phyloP scores from a whole-genome alignment of 2,888 invertebrate genomes.

The Agrilus biguttatus region DNA sequence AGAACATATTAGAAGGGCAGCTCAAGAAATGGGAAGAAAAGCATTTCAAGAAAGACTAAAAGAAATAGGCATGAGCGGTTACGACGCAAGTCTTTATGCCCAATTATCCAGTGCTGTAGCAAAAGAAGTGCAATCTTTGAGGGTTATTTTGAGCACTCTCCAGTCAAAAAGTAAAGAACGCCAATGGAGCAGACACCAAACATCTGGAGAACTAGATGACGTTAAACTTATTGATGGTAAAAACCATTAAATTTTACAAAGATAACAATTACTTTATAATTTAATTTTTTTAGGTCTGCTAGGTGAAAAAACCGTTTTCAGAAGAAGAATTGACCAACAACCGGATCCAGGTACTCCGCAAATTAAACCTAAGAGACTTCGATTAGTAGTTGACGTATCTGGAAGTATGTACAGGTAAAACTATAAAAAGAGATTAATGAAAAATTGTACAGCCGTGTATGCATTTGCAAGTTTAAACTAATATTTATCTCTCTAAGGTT shows the following conservation, averaged over 20 bases:
- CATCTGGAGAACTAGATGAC: slow-evolving; percentile 90
- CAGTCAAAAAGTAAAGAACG: slow-evolving; percentile 91
- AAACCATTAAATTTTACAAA: neutral
- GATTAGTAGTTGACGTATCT: slow-evolving; percentile 82
- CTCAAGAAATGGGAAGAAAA: slow-evolving; percentile 82
- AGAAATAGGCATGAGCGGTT: slow-evolving; percentile 90
- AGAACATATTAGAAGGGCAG: slow-evolving; percentile 75
- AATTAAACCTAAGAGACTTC: slow-evolving; percentile 73
- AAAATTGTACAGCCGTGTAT: too few relatives aligned
- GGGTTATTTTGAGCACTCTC: slow-evolving; percentile 71
- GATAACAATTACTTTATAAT: neutral
- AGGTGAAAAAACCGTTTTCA: slow-evolving; percentile 85
- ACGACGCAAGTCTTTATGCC: slow-evolving; percentile 77
- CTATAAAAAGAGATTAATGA: neutral
- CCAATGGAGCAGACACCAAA: slow-evolving; percentile 88
- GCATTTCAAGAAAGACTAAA: slow-evolving; percentile 75
- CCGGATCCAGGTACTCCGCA: slow-evolving; percentile 81
- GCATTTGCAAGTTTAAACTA: neutral
- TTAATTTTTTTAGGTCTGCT: slow-evolving; percentile 51
- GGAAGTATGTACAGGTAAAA: slow-evolving; percentile 85
- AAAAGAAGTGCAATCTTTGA: slow-evolving; percentile 71
- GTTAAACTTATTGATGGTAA: slow-evolving; percentile 84
- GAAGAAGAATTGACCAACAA: slow-evolving; percentile 68
- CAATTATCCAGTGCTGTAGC: slow-evolving; percentile 65
- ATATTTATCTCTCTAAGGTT: slow-evolving; percentile 42